phyloP scores from a whole-genome alignment of 2,113 vertebrate genomes.

The Xiphophorus hellerii region DNA sequence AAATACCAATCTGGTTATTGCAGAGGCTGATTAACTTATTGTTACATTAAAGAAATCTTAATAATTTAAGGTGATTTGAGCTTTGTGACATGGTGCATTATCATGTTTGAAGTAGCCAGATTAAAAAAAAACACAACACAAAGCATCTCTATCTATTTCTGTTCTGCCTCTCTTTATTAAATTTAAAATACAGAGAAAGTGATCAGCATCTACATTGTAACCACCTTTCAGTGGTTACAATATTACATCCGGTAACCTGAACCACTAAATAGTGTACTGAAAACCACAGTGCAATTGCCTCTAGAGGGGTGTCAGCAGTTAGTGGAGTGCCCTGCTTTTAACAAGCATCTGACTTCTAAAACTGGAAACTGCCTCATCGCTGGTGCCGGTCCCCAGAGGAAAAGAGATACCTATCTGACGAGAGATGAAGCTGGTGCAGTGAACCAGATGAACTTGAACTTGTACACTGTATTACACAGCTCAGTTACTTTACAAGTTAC shows the following conservation, averaged over 20 bases:
- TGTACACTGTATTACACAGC: conserved; percentile 1
- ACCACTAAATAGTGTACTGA: background rate
- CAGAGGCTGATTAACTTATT: background rate
- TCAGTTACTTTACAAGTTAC: background rate
- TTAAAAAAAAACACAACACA: too few relatives aligned
- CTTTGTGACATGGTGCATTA: too few relatives aligned
- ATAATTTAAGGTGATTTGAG: too few relatives aligned
- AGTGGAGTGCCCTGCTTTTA: conserved; percentile 17
- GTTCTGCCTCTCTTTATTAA: background rate
- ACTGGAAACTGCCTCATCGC: conserved; percentile 37
- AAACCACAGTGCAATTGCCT: conserved; percentile 4
- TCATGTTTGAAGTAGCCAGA: too few relatives aligned
- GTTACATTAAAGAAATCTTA: too few relatives aligned
- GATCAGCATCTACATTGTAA: background rate
- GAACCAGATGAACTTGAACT: conserved; percentile 30
- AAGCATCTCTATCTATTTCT: background rate
- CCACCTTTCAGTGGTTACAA: background rate
- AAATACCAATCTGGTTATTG: too few relatives aligned
- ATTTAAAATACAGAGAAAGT: background rate
- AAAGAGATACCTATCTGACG: conserved; percentile 21
- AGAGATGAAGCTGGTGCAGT: conserved; percentile 37
- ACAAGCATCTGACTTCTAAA: conserved; percentile 30
- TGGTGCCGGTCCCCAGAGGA: conserved; percentile 27
- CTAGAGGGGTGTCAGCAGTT: conserved; percentile 26
- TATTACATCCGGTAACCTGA: conserved; percentile 11